Evolutionary conservation across 2,888 invertebrate species (phyloP), one percentile per base, ranked within the genome.

Genomic region (Harpalus rufipes): DNA sequence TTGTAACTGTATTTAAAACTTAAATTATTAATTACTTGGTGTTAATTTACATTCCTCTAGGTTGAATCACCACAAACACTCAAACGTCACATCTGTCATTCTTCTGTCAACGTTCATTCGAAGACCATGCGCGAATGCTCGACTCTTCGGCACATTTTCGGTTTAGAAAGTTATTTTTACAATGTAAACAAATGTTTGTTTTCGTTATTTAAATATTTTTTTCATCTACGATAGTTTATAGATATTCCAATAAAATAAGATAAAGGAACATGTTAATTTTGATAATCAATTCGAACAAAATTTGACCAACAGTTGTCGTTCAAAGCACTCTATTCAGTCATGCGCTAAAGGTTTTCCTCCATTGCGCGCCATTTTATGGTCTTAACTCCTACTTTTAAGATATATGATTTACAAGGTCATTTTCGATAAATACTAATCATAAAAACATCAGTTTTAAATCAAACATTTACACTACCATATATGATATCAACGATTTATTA

Each of bases 1-100:
- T 93, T 86, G 85, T 88, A 44, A 86, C 87, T 25, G 58, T 59
- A 12, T 80, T 68, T 68, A 79, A 51, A 21, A 18, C 72, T 74
- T 74, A 41, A 80, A 18, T 39, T 68, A 58, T 65, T 79, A 79
- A 80, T 44, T 80, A 58, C 25, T 41, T 18, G 41, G 21, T 68
- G 58, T 79, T 80, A 79, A 80, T 85, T 79, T 80, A 85, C 85
- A 85, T 85, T 85, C 85, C 80, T 85, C 59, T 18, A n/a, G 0
- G 85, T 85, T 85, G 85, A 85, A 79, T 85, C 85, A 85, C 72
- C 68, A 44, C 68, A 78, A 59, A 84, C 72, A 84, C 61, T 76
- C 76, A 79, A 84, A 84, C 84, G 84, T 84, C 84, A 84, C 65
- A 84, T 56, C 84, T 84, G 84, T 84, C 84, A 84, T 68, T 72